Conservation (phyloP, 2,113 vertebrate species). For the Trichomycterus rosablanca region DNA sequence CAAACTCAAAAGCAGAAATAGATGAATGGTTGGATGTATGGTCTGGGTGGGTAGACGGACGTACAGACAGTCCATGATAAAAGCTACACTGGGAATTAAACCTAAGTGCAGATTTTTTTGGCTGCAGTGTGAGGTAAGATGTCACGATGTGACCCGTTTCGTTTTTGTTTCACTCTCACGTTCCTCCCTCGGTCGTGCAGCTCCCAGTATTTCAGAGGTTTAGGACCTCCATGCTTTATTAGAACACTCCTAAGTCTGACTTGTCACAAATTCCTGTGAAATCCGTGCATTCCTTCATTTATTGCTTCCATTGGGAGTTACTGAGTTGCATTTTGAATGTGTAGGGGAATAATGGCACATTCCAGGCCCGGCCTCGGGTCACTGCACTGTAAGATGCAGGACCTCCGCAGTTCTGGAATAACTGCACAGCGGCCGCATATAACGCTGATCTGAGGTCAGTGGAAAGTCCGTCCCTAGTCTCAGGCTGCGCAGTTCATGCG, state of each 20-base stretch:
- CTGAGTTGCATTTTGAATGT: neutral
- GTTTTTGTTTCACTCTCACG: no score
- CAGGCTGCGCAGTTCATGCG: neutral
- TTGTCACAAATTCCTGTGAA: conserved; percentile 12
- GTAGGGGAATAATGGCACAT: neutral
- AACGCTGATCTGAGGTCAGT: neutral
- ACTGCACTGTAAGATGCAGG: neutral
- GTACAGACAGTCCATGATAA: no score
- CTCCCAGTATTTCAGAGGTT: neutral
- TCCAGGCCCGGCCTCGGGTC: neutral
- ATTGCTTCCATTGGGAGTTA: conserved; percentile 8
- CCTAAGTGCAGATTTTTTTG: neutral
- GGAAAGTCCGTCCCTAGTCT: neutral
- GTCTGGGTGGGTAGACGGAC: no score
- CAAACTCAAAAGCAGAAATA: no score
- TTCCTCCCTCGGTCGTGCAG: no score
- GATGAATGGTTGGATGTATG: no score
- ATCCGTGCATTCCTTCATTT: conserved; percentile 10
- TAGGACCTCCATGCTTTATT: conserved; percentile 13
- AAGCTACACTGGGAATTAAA: no score
- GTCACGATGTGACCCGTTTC: no score
- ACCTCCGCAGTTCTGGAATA: neutral
- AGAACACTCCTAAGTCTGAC: conserved; percentile 13
- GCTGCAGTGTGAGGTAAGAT: neutral
- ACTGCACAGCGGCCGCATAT: neutral